Base-by-base conservation (phyloP, 2,888 invertebrate species). In the Tipula confusa region DNA sequence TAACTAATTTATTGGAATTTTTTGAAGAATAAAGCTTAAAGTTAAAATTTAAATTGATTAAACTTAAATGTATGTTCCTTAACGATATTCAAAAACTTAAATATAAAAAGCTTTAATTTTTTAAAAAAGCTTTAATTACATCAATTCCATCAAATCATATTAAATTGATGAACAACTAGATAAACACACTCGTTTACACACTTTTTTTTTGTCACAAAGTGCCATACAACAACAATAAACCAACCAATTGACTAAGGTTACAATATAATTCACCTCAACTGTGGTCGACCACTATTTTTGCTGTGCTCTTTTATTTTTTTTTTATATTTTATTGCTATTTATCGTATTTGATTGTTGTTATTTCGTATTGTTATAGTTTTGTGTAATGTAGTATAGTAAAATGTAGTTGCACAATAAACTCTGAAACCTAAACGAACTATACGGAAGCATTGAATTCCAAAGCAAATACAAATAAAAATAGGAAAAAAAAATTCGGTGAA, bases 371-470 rank as follows among this genome's bases (percentile, higher is more conserved):
- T 2, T n/a, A 18, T 15, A 18, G 4, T 1, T 36, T 36, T 36
- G 36, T 36, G 36, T 36, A 36, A 36, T 43, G 43, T 43, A 24
- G 64, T 18, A 64, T 0, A 64, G n/a, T n/a, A n/a, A n/a, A n/a
- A n/a, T n/a, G n/a, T n/a, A n/a, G 64, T 64, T 64, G 64, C 64
- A 64, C 64, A 64, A 64, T 64, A 64, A 64, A 64, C 64, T 64
- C 64, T 64, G 24, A 64, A 64, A 18, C 64, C 64, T 9, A 9
- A 24, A 24, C 64, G 9, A 64, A 64, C 48, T 43, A 15, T 15
- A 15, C 4, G 7, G n/a, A 9, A 43, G 43, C 15, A 1, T 9
- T 4, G 15, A 43, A 43, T 43, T 43, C 43, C 2, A 15, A 43
- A 43, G 43, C 64, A 64, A 1, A 64, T 24, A 64, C 1, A 64